Conservation (phyloP, 2,888 invertebrate species). For the Hydrotaea diabolus region DNA sequence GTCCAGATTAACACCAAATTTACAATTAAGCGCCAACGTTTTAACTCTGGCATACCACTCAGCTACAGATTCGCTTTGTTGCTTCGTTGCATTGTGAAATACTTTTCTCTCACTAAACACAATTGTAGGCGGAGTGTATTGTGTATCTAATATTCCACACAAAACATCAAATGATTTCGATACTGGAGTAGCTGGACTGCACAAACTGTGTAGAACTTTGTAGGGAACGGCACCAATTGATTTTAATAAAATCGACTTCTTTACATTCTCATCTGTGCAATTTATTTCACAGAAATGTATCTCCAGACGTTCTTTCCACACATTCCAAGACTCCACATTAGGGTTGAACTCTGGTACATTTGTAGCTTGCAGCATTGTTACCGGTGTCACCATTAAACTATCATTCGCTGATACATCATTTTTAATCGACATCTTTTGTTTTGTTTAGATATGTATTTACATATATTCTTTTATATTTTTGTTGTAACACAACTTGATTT, state of each 20-base stretch:
- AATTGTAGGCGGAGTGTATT: slow-evolving; percentile 23
- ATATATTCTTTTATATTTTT: no score
- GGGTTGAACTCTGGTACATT: slow-evolving; percentile 28
- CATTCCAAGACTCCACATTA: slow-evolving; percentile 23
- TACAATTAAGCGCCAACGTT: slow-evolving; percentile 52
- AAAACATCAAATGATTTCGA: slow-evolving; percentile 13
- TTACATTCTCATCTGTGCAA: slow-evolving; percentile 26
- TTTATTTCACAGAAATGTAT: slow-evolving; percentile 44
- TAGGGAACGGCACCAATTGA: slow-evolving; percentile 17
- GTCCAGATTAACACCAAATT: slow-evolving; percentile 54
- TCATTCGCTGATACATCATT: no score
- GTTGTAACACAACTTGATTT: no score
- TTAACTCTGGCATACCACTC: no score
- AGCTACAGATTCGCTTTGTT: slow-evolving; percentile 43
- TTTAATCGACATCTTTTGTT: no score
- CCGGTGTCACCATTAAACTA: no score
- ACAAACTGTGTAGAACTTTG: slow-evolving; percentile 18
- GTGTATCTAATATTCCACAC: slow-evolving; percentile 34
- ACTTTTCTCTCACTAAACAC: background rate
- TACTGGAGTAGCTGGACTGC: slow-evolving; percentile 31
- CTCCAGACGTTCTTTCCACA: no score
- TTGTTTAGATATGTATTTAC: no score
- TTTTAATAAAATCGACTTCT: slow-evolving; percentile 40
- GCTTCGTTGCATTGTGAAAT: slow-evolving; percentile 37
- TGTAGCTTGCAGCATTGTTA: slow-evolving; percentile 10